Evolutionary conservation across 2,888 invertebrate species (phyloP), one percentile per base, ranked within the genome.

Genomic region (Aphodius granarius): DNA sequence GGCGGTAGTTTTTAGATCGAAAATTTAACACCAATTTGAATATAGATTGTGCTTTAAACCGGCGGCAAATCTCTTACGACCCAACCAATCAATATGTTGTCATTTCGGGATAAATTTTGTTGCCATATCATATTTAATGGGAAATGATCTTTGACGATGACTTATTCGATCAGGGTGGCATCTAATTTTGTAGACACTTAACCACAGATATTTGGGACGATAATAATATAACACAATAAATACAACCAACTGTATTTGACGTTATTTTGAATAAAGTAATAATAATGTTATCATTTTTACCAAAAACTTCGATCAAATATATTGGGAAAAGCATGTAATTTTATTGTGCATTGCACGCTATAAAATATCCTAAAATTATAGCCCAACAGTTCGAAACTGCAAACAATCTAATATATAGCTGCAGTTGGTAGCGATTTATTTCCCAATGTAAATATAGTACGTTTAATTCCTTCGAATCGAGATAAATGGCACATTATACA

Each of bases 1-100:
- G 68, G 68, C 22, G 68, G 68, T 68, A 22, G 68, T 22, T 68
- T 68, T 68, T 68, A 68, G 68, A 68, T 68, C 21, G 21, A 68
- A 68, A 68, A 66, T 19, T 21, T 21, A 68, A 13, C 68, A 22
- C 21, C 68, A 68, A 68, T 68, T 68, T 68, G 68, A 68, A 68
- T 68, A 19, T 68, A 68, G 68, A 68, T 68, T 68, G 68, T 20
- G 21, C 20, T 20, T 22, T 68, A 21, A 68, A 68, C 68, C 68
- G 68, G 68, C 68, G 68, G 22, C 68, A 21, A 68, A 68, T 21
- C 22, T 68, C 68, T 68, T 68, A 68, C 43, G 43, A 43, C 9
- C 43, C 43, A 43, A 6, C 43, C 43, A 43, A 43, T 43, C 43
- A 43, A 43, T 43, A 43, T 43, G 4, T 43, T 43, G 43, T 43